A percentile compares a stretch with the other conserved stretches of the same genome.
These are phyloP conservation scores for Volucella inanis DNA, from an alignment of 2,888 invertebrate genomes.

Conservation along the genomic window DNA sequence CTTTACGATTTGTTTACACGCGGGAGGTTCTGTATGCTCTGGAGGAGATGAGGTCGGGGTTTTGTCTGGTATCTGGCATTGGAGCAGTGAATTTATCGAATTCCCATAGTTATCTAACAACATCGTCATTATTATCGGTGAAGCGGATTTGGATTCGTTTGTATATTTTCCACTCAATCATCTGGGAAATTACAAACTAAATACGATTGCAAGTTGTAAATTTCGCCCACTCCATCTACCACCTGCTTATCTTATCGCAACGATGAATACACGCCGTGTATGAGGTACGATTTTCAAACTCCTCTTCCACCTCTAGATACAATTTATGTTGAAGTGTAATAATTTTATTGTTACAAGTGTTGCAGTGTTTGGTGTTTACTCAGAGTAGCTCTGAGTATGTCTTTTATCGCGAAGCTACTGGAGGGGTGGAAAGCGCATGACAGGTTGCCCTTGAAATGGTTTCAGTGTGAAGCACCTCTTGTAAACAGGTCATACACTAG, in stretches of 20 bases:
- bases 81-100: background rate
- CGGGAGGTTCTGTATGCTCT: background rate
- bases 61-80: too few species aligned
- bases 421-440: background rate
- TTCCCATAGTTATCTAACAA: background rate
- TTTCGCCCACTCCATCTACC: background rate
- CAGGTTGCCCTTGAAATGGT: constrained; percentile 24
- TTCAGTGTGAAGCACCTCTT: background rate
- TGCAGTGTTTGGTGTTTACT: background rate
- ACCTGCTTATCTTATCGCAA: constrained; percentile 1
- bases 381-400: background rate
- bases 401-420: background rate
- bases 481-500: constrained; percentile 33
- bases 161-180: constrained; percentile 51
- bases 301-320: background rate
- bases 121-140: constrained; percentile 14
- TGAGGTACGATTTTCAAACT: background rate
- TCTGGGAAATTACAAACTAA: constrained; percentile 40
- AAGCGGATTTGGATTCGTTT: constrained; percentile 4
- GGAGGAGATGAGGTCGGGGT: too few species aligned
- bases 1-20: constrained; percentile 51
- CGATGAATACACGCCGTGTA: background rate
- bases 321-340: background rate
- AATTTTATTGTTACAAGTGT: constrained; percentile 11
- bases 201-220: constrained; percentile 28